A percentile compares a stretch with the other conserved stretches of the same genome.
Evolutionary conservation across 2,113 vertebrate genomes (phyloP).

Genomic region (Lethenteron camtschaticum): DNA sequence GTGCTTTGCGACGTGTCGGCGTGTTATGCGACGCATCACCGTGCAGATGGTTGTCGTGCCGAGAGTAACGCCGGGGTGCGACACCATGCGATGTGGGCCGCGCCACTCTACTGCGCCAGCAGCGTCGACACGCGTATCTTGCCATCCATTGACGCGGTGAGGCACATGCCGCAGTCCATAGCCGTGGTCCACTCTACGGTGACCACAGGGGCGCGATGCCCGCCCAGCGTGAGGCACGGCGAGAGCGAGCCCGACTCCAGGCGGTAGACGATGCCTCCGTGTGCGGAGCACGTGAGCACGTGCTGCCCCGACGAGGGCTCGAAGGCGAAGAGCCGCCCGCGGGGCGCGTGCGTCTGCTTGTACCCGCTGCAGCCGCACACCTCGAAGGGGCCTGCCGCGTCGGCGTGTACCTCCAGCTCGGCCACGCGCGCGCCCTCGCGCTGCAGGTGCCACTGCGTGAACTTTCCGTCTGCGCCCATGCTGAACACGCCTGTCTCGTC

Average conservation of each 20-base stretch:
- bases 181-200: slow-evolving; percentile 89
- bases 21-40: too few species aligned
- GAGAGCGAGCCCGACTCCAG: slow-evolving; percentile 22
- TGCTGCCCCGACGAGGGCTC: slow-evolving; percentile 72
- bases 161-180: slow-evolving; percentile 81
- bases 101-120: slow-evolving; percentile 32
- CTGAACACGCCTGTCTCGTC: slow-evolving; percentile 89
- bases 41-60: too few species aligned
- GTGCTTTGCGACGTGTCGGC: too few species aligned
- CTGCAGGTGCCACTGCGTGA: slow-evolving; percentile 97
- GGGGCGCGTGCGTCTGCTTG: slow-evolving; percentile 74
- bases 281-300: slow-evolving; percentile 60
- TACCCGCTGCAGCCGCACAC: slow-evolving; percentile 86
- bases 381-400: slow-evolving; percentile 73
- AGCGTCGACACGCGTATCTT: slow-evolving; percentile 89
- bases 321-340: slow-evolving; percentile 74
- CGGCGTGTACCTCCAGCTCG: slow-evolving; percentile 42
- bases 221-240: slow-evolving; percentile 53
- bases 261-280: slow-evolving; percentile 60
- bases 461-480: slow-evolving; percentile 85
- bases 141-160: slow-evolving; percentile 91
- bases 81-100: too few species aligned
- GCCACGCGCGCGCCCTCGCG: slow-evolving; percentile 70
- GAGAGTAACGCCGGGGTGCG: too few species aligned
- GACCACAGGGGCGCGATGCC: slow-evolving; percentile 77